Evolutionary conservation across 1,140 invertebrate genomes (phyloP).

Genomic region (Metaphire vulgaris): DNA sequence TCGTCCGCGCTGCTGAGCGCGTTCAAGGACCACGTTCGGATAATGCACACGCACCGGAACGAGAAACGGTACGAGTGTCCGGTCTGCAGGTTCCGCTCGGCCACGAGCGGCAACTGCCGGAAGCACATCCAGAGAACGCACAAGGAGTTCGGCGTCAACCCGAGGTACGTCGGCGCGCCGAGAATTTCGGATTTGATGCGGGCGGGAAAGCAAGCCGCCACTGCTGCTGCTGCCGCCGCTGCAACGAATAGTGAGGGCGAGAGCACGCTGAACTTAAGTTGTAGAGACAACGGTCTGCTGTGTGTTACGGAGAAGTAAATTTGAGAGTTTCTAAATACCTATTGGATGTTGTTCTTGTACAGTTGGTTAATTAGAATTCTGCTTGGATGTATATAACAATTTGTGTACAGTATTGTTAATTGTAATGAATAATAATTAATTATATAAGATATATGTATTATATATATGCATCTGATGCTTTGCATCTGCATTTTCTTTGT

Average conservation of each 20-base stretch:
- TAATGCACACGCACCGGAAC: slow-evolving; percentile 38
- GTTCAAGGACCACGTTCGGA: slow-evolving; percentile 37
- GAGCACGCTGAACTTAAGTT: not conserved
- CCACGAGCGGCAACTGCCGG: slow-evolving; percentile 36
- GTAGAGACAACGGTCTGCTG: too few relatives aligned
- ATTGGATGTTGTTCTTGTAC: too few relatives aligned
- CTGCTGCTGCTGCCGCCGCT: too few relatives aligned
- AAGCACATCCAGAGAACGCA: slow-evolving; percentile 38
- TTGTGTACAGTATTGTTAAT: too few relatives aligned
- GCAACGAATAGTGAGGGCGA: not conserved
- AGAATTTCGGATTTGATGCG: not conserved
- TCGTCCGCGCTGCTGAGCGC: slow-evolving; percentile 32
- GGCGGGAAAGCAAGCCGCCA: not conserved
- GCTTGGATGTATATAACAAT: too few relatives aligned
- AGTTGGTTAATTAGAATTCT: too few relatives aligned
- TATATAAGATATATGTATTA: too few relatives aligned
- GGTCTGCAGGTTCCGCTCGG: slow-evolving; percentile 37
- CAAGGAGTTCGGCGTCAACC: slow-evolving; percentile 24
- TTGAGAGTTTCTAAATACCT: too few relatives aligned
- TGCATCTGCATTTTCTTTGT: too few relatives aligned
- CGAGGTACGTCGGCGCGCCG: slow-evolving; percentile 9
- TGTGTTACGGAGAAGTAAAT: too few relatives aligned
- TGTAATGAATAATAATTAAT: too few relatives aligned
- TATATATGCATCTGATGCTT: too few relatives aligned
- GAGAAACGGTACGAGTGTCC: slow-evolving; percentile 38